These are phyloP conservation scores for Papilio protenor DNA, from an alignment of 2,888 invertebrate genomes.

Conservation along the genomic window DNA sequence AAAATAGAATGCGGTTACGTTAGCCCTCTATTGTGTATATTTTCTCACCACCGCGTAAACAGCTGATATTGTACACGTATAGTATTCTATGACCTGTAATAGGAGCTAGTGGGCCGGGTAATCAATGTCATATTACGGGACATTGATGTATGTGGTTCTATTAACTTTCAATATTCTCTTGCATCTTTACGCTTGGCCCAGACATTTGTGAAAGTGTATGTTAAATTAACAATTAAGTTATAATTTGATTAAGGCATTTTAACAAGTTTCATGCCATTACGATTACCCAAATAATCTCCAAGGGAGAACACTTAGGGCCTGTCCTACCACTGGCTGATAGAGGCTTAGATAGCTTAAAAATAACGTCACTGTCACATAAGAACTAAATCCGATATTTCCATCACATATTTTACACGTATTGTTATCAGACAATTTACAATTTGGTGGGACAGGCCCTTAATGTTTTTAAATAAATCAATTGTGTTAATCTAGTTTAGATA, in stretches of 20 bases:
- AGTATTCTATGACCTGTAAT: conserved; percentile 42
- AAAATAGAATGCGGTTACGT: conserved; percentile 41
- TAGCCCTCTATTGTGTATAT: conserved; percentile 34
- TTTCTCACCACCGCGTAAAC: conserved; percentile 31
- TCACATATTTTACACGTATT: too few species aligned
- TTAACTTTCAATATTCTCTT: conserved; percentile 32
- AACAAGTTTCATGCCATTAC: not conserved
- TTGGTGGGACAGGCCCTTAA: too few species aligned
- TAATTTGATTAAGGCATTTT: not conserved
- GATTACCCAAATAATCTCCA: not conserved
- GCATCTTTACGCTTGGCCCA: not conserved
- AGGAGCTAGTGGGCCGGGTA: conserved; percentile 56
- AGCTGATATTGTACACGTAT: conserved; percentile 15
- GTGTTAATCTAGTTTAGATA: too few species aligned
- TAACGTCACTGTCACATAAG: too few species aligned
- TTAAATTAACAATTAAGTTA: not conserved
- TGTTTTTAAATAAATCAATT: too few species aligned
- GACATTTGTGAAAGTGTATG: not conserved
- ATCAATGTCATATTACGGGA: conserved; percentile 66
- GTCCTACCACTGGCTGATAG: too few species aligned
- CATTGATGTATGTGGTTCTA: conserved; percentile 31
- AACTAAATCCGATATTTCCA: too few species aligned
- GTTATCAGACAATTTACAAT: too few species aligned
- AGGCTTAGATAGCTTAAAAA: too few species aligned
- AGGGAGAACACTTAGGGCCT: too few species aligned